phyloP scores from a whole-genome alignment of 2,113 vertebrate species.

The Lampris megalopsis region DNA sequence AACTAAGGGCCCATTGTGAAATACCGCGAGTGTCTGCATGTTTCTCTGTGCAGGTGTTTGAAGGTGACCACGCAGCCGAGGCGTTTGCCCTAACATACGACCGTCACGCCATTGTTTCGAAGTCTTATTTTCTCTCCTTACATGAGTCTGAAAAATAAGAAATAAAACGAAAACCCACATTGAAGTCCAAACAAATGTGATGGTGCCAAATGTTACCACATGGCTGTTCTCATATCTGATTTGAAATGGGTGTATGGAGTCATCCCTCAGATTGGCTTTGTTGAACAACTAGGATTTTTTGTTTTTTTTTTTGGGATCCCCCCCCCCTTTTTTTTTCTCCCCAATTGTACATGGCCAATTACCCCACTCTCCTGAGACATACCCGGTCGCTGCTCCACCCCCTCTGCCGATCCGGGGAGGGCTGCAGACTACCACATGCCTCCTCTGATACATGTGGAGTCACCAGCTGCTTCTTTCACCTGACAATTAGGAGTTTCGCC shows the following conservation, averaged over 20 bases:
- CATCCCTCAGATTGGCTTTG: background rate
- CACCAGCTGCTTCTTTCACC: too few species aligned
- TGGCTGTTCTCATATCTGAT: constrained; percentile 19
- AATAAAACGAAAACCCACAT: background rate
- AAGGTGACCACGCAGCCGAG: constrained; percentile 19
- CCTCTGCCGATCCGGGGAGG: too few species aligned
- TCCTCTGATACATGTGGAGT: too few species aligned
- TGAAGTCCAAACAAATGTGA: too few species aligned
- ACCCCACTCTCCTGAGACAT: too few species aligned
- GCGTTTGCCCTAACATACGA: constrained; percentile 34
- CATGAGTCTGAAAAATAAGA: background rate
- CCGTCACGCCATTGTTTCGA: constrained; percentile 25
- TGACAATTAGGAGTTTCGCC: too few species aligned
- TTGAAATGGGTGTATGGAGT: background rate
- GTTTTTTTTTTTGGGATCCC: too few species aligned
- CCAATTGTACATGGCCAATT: too few species aligned
- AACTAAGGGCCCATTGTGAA: constrained; percentile 52
- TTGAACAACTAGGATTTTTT: too few species aligned
- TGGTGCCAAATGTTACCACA: background rate
- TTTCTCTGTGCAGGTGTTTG: constrained; percentile 44
- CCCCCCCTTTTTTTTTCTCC: too few species aligned
- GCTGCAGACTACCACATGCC: too few species aligned
- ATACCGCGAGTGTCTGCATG: constrained; percentile 39
- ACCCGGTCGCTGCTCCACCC: too few species aligned
- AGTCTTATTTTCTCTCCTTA: constrained; percentile 6